Percentiles rank a stretch among this genome's conserved stretches.
Evolutionary conservation across 2,888 invertebrate genomes (phyloP).

Genomic region (Troglohyphantes excavatus): DNA sequence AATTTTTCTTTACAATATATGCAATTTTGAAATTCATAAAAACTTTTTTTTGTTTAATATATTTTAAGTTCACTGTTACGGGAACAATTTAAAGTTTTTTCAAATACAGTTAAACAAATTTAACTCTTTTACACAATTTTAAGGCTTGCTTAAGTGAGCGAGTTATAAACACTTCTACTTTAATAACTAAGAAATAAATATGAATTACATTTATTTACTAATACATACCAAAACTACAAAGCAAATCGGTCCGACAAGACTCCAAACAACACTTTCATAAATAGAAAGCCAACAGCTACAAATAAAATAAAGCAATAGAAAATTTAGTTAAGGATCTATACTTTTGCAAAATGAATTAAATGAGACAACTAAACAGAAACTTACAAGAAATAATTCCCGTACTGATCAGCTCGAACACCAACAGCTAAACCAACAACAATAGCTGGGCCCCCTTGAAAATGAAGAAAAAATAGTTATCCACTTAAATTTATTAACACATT

Average conservation of each 20-base stretch:
- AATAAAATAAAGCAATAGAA: conserved; percentile 86
- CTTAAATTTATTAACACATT: too few species aligned
- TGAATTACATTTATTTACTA: not conserved
- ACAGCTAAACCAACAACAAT: conserved; percentile 94
- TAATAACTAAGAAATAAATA: too few species aligned
- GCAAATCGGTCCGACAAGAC: conserved; percentile 94
- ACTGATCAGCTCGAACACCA: conserved; percentile 95
- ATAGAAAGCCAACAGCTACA: conserved; percentile 96
- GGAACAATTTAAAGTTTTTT: too few species aligned
- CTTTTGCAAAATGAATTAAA: not conserved
- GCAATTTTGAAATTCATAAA: too few species aligned
- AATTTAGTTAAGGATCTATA: conserved; percentile 82
- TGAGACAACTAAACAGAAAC: conserved; percentile 81
- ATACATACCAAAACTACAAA: conserved; percentile 86
- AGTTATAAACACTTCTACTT: not conserved
- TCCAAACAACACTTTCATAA: conserved; percentile 97
- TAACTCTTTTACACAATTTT: too few species aligned
- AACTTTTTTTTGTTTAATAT: too few species aligned
- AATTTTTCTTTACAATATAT: too few species aligned
- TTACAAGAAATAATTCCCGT: conserved; percentile 96
- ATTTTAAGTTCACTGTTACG: too few species aligned
- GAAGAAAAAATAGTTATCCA: too few species aligned
- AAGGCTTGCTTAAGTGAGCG: too few species aligned
- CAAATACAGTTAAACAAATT: too few species aligned
- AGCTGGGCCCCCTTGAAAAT: conserved; percentile 87